Percentiles rank a stretch among this genome's conserved stretches.
phyloP scores from a whole-genome alignment of 2,888 invertebrate species.

The Brachypalpus laphriformis region DNA sequence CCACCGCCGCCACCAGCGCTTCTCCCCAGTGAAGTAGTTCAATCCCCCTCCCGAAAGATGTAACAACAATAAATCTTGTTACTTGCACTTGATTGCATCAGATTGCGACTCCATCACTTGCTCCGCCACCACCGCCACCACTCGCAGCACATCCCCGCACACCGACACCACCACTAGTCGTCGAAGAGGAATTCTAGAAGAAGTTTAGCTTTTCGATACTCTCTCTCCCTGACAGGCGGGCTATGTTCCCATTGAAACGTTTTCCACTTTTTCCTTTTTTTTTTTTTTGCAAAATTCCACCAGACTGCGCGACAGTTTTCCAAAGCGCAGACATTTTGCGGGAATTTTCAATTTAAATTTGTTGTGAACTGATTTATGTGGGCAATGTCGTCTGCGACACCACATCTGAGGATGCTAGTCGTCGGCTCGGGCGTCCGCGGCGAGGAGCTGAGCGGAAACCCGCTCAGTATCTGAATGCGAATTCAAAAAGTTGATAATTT shows the following conservation, averaged over 20 bases:
- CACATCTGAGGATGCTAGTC: slow-evolving; percentile 45
- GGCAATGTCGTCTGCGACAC: slow-evolving; percentile 75
- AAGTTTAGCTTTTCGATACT: slow-evolving; percentile 63
- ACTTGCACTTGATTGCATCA: slow-evolving; percentile 73
- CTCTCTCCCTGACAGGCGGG: slow-evolving; percentile 49
- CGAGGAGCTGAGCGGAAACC: not conserved
- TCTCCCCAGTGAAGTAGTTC: slow-evolving; percentile 70
- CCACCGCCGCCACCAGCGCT: not conserved
- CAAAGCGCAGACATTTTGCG: slow-evolving; percentile 72
- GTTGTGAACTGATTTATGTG: slow-evolving; percentile 75
- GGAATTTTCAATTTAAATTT: slow-evolving; percentile 75
- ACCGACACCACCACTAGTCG: slow-evolving; percentile 1
- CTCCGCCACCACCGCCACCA: not conserved
- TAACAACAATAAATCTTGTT: slow-evolving; percentile 73
- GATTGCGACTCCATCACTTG: slow-evolving; percentile 48
- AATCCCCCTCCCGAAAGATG: slow-evolving; percentile 60
- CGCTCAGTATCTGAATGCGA: slow-evolving; percentile 41
- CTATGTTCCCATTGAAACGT: slow-evolving; percentile 64
- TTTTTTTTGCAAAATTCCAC: slow-evolving; percentile 52
- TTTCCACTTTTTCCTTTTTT: slow-evolving; percentile 43
- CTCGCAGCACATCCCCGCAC: slow-evolving; percentile 17
- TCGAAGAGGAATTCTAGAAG: slow-evolving; percentile 51
- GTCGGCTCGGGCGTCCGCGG: not conserved
- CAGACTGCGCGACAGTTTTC: slow-evolving; percentile 73
- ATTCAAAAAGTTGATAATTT: slow-evolving; percentile 73